Percentiles rank a stretch among this genome's conserved stretches.
phyloP scores from a whole-genome alignment of 2,888 invertebrate species.

The Charanyca ferruginea region DNA sequence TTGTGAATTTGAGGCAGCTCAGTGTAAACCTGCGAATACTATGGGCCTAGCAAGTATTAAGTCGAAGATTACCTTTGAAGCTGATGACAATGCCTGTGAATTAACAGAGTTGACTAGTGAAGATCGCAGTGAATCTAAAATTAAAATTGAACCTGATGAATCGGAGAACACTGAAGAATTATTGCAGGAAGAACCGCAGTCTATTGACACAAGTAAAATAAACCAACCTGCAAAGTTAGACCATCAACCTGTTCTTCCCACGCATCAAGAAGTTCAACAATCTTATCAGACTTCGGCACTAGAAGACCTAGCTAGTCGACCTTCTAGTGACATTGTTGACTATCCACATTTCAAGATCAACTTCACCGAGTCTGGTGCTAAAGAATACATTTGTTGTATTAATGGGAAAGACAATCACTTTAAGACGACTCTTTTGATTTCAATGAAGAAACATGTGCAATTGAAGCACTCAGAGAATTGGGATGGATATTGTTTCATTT shows the following conservation, averaged over 20 bases:
- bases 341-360: constrained; percentile 83
- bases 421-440: constrained; percentile 82
- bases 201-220: constrained; percentile 26
- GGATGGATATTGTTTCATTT: constrained; percentile 90
- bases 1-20: constrained; percentile 46
- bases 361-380: constrained; percentile 74
- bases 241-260: constrained; percentile 19
- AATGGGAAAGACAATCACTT: constrained; percentile 82
- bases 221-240: constrained; percentile 16
- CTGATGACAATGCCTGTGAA: constrained; percentile 68
- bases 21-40: constrained; percentile 18
- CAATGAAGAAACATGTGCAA: constrained; percentile 86
- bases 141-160: constrained; percentile 58
- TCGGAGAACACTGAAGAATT: constrained; percentile 51
- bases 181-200: constrained; percentile 39
- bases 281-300: background rate
- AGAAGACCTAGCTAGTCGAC: constrained; percentile 3
- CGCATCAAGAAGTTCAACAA: background rate
- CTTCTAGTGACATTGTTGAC: constrained; percentile 67
- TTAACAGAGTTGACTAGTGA: constrained; percentile 50
- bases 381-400: constrained; percentile 85
- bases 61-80: constrained; percentile 83
- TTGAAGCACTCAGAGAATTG: constrained; percentile 85
- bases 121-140: constrained; percentile 44
- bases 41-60: constrained; percentile 65